Evolutionary conservation across 2,113 vertebrate genomes (phyloP), one percentile per base, ranked within the genome.

Genomic region (Megaleporinus macrocephalus): DNA sequence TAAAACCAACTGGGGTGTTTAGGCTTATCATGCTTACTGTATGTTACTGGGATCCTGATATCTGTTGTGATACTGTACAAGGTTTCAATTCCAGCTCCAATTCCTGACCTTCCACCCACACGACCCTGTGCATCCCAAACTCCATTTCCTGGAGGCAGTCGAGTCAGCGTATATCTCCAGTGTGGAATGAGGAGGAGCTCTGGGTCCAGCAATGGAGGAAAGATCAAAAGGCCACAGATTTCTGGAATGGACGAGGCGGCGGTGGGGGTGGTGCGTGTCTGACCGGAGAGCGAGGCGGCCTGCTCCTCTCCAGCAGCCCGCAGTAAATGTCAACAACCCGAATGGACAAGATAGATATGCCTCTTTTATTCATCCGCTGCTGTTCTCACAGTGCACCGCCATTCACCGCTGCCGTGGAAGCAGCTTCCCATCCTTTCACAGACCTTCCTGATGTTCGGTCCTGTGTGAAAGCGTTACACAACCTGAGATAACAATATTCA

Each of bases 251-350:
- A 30, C n/a, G 62, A 63, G 71, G 57, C 14, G 47, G 26, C n/a
- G 12, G 18, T n/a, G 53, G 78, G 78, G 68, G 57, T 14, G 68
- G 55, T 4, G 24, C 9, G 36, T 11, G 69, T 44, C 36, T 73
- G 55, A 24, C 66, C 61, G 30, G 66, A 9, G 11, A 68, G 30
- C 15, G 30, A 68, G 30, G 59, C 55, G 69, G 53, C 24, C 55
- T n/a, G 33, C 36, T 72, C 69, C 36, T 72, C 68, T 62, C 78
- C 68, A 62, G 57, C 71, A 62, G 69, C 44, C 70, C 51, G 70
- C 57, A 59, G 71, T 73, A 80, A 80, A 80, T 80, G 68, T 80
- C 78, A 80, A 80, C 27, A 44, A 53, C 70, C 78, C 78, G 47
- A 55, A 73, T 68, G 49, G 78, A 80, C 78, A 63, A 73, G 69